Percentiles rank a stretch among this genome's conserved stretches.
phyloP scores from a whole-genome alignment of 2,113 vertebrate genomes.

The Oxyruncus cristatus region DNA sequence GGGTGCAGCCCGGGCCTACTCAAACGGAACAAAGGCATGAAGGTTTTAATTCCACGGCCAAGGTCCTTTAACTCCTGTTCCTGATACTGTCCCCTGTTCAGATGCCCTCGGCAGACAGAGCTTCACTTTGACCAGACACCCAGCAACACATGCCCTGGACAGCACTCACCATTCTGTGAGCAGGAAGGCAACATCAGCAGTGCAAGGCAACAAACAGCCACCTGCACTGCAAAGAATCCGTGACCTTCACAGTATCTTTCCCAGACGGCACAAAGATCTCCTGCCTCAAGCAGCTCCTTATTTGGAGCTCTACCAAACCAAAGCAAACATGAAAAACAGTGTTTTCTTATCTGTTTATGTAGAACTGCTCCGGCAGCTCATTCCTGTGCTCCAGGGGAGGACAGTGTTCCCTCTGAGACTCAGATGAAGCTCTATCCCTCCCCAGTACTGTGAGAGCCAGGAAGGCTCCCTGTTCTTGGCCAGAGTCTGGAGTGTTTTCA shows the following conservation, averaged over 20 bases:
- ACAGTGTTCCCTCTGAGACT: neutral
- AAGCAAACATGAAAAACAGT: constrained; percentile 16
- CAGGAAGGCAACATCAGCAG: neutral
- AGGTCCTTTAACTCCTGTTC: neutral
- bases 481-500: neutral
- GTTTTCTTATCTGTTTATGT: constrained; percentile 37
- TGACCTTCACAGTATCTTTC: constrained; percentile 57
- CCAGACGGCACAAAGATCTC: constrained; percentile 23
- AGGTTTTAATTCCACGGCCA: neutral
- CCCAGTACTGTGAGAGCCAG: neutral
- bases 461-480: neutral
- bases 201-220: neutral
- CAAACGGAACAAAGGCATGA: neutral
- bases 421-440: neutral
- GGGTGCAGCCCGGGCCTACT: neutral
- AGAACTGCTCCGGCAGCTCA: neutral
- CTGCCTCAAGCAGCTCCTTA: constrained; percentile 12
- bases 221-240: neutral
- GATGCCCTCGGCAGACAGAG: neutral
- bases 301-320: constrained; percentile 5
- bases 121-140: neutral
- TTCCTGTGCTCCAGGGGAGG: neutral
- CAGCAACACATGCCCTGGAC: neutral
- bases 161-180: neutral
- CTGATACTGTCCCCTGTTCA: too few species aligned